A percentile compares a stretch with the other conserved stretches of the same genome.
These are phyloP conservation scores for Ptilonorhynchus violaceus DNA, from an alignment of 2,113 vertebrate genomes.

Conservation along the genomic window DNA sequence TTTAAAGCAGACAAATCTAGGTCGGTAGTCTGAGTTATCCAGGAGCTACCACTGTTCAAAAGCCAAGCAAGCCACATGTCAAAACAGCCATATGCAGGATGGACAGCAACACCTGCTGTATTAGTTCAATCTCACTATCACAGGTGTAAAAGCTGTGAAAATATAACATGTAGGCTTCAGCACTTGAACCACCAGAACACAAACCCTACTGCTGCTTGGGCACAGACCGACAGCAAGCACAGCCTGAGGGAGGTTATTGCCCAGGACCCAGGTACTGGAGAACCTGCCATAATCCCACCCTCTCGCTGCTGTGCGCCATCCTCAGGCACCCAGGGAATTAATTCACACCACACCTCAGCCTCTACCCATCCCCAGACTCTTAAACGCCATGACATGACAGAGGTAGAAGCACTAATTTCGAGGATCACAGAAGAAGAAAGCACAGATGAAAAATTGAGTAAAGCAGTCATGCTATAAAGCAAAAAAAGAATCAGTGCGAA, in stretches of 20 bases:
- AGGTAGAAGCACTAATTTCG: neutral
- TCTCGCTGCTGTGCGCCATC: rapidly evolving
- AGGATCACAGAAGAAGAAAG: neutral
- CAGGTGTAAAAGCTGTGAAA: neutral
- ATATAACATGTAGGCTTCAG: rapidly evolving
- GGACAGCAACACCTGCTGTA: neutral
- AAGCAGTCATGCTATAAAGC: neutral
- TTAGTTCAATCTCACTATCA: neutral
- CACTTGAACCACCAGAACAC: neutral
- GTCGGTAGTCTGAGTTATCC: neutral
- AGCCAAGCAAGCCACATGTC: neutral
- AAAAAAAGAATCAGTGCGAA: neutral
- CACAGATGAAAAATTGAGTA: neutral
- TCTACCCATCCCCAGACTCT: neutral
- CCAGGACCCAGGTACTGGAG: neutral
- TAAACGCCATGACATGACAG: neutral
- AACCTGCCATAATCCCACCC: neutral
- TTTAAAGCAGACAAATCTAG: neutral
- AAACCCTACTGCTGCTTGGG: neutral
- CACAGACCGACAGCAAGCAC: neutral
- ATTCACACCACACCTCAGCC: neutral
- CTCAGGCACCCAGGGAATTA: neutral
- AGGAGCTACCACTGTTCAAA: neutral
- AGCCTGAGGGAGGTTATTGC: neutral
- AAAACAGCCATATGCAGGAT: neutral